Conservation (phyloP, 92 coral and sea anemone species). For the Zoanthus sansibaricus region DNA sequence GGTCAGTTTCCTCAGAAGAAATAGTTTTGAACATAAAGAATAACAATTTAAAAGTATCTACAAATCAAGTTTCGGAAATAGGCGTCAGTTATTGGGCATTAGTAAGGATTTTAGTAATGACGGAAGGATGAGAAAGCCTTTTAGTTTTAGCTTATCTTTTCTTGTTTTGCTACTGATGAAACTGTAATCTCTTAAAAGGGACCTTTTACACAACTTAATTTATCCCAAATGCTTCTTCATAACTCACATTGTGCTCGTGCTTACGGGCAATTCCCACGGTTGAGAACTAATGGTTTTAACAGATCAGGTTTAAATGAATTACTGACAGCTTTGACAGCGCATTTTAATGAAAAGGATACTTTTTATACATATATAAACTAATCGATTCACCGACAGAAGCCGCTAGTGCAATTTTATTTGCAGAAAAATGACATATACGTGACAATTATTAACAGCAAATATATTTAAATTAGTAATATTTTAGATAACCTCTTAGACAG, state of each 20-base stretch:
- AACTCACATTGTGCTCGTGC: conserved; percentile 9
- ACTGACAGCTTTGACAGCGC: neutral
- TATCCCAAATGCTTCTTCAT: conserved; percentile 21
- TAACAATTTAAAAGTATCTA: too few species aligned
- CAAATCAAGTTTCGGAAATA: too few species aligned
- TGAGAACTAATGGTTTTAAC: conserved; percentile 18
- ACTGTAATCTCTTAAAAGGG: neutral
- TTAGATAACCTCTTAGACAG: neutral
- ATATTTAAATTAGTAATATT: neutral
- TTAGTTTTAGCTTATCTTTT: too few species aligned
- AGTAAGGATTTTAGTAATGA: too few species aligned
- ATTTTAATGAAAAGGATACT: conserved; percentile 1
- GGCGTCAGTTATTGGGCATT: too few species aligned
- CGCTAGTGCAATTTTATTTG: neutral
- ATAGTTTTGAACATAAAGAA: too few species aligned
- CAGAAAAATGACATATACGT: neutral
- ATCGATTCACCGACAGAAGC: neutral
- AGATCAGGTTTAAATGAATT: conserved; percentile 24
- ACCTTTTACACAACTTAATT: neutral
- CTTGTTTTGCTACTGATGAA: neutral
- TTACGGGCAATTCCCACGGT: conserved; percentile 37
- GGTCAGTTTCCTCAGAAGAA: too few species aligned
- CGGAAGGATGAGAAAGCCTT: too few species aligned
- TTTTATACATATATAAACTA: neutral
- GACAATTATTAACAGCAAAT: neutral